Evolutionary conservation across 1,140 invertebrate genomes (phyloP).

Genomic region (Drosophila lowei): DNA sequence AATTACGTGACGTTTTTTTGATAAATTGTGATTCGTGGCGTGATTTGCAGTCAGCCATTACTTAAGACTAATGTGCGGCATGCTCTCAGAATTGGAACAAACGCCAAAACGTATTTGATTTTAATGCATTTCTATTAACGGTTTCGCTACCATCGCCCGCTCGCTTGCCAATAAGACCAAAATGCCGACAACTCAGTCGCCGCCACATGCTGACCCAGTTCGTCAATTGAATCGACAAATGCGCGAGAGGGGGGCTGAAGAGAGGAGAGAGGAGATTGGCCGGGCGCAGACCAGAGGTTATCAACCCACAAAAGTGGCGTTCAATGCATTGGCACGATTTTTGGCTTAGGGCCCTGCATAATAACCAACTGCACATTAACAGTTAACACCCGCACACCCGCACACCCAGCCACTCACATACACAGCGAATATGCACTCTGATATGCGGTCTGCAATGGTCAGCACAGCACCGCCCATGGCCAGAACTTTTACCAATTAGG

Average conservation of each 20-base stretch:
- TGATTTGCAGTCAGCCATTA: conserved; percentile 72
- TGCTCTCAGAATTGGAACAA: conserved; percentile 79
- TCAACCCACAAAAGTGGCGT: conserved; percentile 63
- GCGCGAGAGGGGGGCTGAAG: conserved; percentile 5
- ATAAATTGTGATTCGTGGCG: conserved; percentile 75
- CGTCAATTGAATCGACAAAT: conserved; percentile 76
- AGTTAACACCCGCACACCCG: conserved; percentile 46
- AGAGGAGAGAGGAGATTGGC: too few relatives aligned
- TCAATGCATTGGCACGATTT: conserved; percentile 77
- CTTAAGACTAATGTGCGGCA: conserved; percentile 72
- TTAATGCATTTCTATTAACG: conserved; percentile 80
- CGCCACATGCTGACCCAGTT: conserved; percentile 73
- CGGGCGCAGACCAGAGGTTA: conserved; percentile 48
- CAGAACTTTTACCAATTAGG: conserved; percentile 29
- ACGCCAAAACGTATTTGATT: conserved; percentile 60
- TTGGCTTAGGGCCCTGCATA: conserved; percentile 62
- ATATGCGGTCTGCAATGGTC: background rate
- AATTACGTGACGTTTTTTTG: conserved; percentile 82
- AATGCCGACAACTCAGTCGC: conserved; percentile 6
- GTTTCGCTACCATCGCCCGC: conserved; percentile 21
- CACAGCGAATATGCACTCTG: background rate
- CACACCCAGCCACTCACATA: conserved; percentile 21
- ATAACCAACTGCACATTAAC: conserved; percentile 62
- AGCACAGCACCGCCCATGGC: too few relatives aligned
- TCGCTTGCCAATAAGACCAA: conserved; percentile 29